Percentiles rank a stretch among this genome's conserved stretches.
Conservation (phyloP, 2,888 invertebrate species). For the Cheilosia soror region DNA sequence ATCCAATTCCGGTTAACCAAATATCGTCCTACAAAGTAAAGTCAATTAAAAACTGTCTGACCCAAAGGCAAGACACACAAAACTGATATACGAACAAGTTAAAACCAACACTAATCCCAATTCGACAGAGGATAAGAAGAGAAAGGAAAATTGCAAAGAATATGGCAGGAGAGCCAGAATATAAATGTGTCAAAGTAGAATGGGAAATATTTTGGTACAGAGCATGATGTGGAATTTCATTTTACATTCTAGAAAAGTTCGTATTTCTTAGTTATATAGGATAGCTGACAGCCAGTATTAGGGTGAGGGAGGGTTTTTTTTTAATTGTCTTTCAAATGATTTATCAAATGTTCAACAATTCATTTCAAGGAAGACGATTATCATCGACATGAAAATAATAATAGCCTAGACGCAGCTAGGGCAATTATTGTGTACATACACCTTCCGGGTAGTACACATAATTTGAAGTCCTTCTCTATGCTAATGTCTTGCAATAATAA, state of each 20-base stretch:
- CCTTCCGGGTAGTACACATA: not conserved
- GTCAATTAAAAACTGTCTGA: conserved; percentile 49
- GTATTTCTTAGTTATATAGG: not conserved
- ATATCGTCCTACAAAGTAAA: conserved; percentile 49
- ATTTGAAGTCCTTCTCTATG: not conserved
- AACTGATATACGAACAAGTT: not conserved
- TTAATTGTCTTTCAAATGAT: no score
- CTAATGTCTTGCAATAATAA: not conserved
- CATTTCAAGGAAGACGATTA: no score
- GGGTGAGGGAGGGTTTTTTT: no score
- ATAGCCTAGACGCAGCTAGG: no score
- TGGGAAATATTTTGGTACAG: not conserved
- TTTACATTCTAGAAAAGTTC: not conserved
- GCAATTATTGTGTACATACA: not conserved
- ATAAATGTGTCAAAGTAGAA: conserved; percentile 4
- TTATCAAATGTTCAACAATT: no score
- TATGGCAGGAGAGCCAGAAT: not conserved
- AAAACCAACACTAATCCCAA: conserved; percentile 6
- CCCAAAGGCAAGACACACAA: not conserved
- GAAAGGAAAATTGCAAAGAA: not conserved
- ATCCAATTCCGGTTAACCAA: conserved; percentile 55
- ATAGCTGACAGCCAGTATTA: no score
- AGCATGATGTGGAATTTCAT: conserved; percentile 15
- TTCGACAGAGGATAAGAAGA: not conserved
- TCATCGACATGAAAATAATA: no score